Evolutionary conservation across 2,113 vertebrate genomes (phyloP), one percentile per base, ranked within the genome.

Genomic region (Axis porcinus): DNA sequence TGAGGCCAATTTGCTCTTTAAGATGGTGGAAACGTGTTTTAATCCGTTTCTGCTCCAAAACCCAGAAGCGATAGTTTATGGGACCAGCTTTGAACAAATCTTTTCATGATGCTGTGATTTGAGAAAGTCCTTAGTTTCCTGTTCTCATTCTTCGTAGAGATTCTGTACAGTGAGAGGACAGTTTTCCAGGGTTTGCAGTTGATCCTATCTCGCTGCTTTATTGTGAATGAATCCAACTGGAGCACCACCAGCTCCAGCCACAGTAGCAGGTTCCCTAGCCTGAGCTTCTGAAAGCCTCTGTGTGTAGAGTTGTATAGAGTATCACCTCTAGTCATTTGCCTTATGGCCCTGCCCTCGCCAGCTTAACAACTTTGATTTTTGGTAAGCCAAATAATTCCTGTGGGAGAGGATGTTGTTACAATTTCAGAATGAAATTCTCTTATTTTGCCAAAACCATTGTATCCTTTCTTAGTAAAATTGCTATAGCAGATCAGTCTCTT

Each of bases 381-480:
- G 79, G 94, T 94, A 81, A 86, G 30, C 54, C 83, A 94, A 55
- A 7, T 30, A 30, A 58, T 93, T 96, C 86, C 45, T 70, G 11
- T 54, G 52, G 81, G 76, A 78, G 15, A 87, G 7, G 27, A 87
- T 87, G 76, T 79, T 57, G 76, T 95, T 70, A 83, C 25, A 94
- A 95, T 95, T 96, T 88, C 86, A 93, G 64, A 97, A 88, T 91
- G 89, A 93, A 90, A 95, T 84, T 81, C 25, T 86, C 62, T 86
- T 64, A 62, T 93, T 60, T 92, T 97, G 92, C 90, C 92, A 95
- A 97, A 97, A 92, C 23, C 17, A 36, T 93, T 94, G 74, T 90
- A 67, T 83, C n/a, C 62, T 96, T 97, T 96, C 78, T 90, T 87
- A 95, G 83, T 86, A 89, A 89, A 96, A 36, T 12, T 81, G 57